Evolutionary conservation across 1,140 invertebrate genomes (phyloP), one percentile per base, ranked within the genome.

Genomic region (Drosophila yakuba): DNA sequence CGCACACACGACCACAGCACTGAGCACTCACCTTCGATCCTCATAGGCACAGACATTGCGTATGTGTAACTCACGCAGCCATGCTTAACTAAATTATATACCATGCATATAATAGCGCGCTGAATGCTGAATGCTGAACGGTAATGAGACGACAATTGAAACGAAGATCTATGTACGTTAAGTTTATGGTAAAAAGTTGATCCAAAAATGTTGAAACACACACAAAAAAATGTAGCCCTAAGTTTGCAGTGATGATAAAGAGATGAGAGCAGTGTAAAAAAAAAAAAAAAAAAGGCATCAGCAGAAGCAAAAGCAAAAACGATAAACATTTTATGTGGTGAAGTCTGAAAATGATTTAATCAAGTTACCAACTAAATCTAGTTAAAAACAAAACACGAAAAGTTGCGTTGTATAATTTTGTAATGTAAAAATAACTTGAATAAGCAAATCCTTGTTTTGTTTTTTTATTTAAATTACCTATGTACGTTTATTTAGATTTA

Each of bases 301-400:
- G 20, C 20, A 39, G 61, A 56, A 79, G 10, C 15, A 20, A 0
- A 45, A 20, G 14, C 78, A 43, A 67, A 68, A 62, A 56, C 55
- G 51, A 55, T 63, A 77, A 67, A 66, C 55, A 74, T 54, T 52
- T 48, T 69, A 76, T 86, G 61, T 80, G 77, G 81, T 90, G 82
- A 91, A 91, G 90, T 91, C 90, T 91, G 90, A 91, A 74, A 84
- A 91, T 86, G 85, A 91, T 91, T 83, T 83, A 90, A 90, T 90
- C 86, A 86, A 88, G 71, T 75, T 83, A 90, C 81, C 79, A 90
- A 90, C 60, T 90, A 89, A 69, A 66, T 60, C 38, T 75, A 80
- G 71, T 69, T 75, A 80, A 71, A 75, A 62, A 69, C 52, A 52
- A 56, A 78, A 64, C 41, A 73, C 43, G 68, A 48, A 12, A 12